phyloP scores from a whole-genome alignment of 1,140 invertebrate species.

The Drosophila ambigua region DNA sequence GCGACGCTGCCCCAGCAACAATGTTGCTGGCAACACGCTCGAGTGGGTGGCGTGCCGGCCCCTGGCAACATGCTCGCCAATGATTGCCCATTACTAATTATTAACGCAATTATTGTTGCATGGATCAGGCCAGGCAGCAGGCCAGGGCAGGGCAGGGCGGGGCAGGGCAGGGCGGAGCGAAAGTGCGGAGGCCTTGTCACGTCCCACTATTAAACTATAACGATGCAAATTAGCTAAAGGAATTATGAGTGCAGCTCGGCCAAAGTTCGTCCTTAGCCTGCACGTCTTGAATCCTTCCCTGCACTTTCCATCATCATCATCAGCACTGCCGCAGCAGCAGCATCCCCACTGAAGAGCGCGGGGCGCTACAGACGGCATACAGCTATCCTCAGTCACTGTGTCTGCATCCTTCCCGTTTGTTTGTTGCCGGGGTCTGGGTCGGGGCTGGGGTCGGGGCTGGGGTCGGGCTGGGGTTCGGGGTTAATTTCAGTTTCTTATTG shows the following conservation, averaged over 20 bases:
- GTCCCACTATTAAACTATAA: slow-evolving; percentile 53
- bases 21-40: slow-evolving; percentile 19
- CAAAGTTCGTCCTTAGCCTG: slow-evolving; percentile 37
- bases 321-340: slow-evolving; percentile 6
- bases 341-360: slow-evolving; percentile 8
- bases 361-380: neutral
- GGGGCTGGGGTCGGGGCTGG: too few species aligned
- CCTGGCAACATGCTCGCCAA: slow-evolving; percentile 28
- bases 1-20: neutral
- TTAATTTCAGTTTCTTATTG: slow-evolving; percentile 79
- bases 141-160: neutral
- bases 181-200: slow-evolving; percentile 23
- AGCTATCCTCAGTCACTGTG: slow-evolving; percentile 48
- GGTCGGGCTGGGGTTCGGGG: slow-evolving; percentile 26
- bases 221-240: slow-evolving; percentile 71
- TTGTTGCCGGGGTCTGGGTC: slow-evolving; percentile 6
- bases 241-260: slow-evolving; percentile 55
- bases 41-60: neutral
- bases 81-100: slow-evolving; percentile 66
- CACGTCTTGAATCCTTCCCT: slow-evolving; percentile 27
- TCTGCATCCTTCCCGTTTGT: neutral
- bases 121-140: neutral
- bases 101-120: slow-evolving; percentile 64
- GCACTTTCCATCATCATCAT: slow-evolving; percentile 54
- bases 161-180: too few species aligned